Evolutionary conservation across 2,797 vertebrate species (phyloP).

Genomic region (Carduelis carduelis): DNA sequence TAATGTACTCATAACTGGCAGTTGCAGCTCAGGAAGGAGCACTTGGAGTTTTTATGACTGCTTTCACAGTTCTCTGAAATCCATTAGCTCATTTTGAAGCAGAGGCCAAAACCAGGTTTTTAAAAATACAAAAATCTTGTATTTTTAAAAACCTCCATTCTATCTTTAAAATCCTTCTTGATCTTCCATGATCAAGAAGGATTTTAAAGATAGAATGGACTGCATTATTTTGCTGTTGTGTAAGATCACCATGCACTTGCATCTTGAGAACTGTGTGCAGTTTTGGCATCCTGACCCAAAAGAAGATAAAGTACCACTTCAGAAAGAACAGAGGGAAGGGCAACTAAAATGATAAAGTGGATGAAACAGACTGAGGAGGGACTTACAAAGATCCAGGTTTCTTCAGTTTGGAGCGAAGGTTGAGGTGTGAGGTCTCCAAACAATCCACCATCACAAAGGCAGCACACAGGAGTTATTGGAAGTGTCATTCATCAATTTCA

Average conservation of each 20-base stretch:
- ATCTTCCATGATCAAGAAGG: background rate
- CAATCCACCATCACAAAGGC: background rate
- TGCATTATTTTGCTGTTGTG: background rate
- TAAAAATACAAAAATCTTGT: background rate
- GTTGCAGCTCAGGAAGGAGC: background rate
- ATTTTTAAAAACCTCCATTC: too few relatives aligned
- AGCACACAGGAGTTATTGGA: background rate
- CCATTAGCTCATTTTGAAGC: background rate
- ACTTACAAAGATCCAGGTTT: background rate
- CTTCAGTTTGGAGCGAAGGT: background rate
- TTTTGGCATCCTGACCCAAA: background rate
- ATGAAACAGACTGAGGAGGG: background rate
- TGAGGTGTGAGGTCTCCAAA: background rate
- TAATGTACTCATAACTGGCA: background rate
- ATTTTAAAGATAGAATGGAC: background rate
- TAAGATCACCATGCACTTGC: background rate
- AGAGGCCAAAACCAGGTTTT: background rate
- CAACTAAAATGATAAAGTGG: background rate
- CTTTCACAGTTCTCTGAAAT: background rate
- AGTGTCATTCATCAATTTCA: fast-evolving
- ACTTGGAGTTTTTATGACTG: background rate
- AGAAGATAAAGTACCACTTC: background rate
- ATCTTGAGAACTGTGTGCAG: background rate
- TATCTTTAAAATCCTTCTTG: too few relatives aligned
- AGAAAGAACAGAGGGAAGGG: background rate